Evolutionary conservation across 2,888 invertebrate species (phyloP).

Genomic region (Nephrotoma flavescens): DNA sequence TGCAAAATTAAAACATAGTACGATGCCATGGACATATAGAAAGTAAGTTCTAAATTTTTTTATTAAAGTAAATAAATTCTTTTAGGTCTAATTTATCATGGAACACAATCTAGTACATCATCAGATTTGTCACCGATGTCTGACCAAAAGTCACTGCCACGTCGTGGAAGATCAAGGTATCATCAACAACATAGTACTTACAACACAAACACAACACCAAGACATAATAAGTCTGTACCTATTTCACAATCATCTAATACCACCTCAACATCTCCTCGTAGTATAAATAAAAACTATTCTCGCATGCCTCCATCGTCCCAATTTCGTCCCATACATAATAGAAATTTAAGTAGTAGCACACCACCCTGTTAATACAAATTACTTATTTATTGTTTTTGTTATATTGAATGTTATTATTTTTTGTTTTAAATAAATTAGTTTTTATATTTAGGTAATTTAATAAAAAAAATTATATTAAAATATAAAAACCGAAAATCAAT

Average conservation of each 20-base stretch:
- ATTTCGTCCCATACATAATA: slow-evolving; percentile 33
- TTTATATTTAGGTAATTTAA: background rate
- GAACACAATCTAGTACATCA: slow-evolving; percentile 59
- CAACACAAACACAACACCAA: slow-evolving; percentile 36
- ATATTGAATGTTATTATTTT: background rate
- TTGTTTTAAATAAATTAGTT: slow-evolving; percentile 3
- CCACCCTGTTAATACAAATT: slow-evolving; percentile 13
- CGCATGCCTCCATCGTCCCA: slow-evolving; percentile 30
- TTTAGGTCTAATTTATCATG: slow-evolving; percentile 57
- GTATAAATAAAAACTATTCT: slow-evolving; percentile 18
- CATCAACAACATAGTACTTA: slow-evolving; percentile 34
- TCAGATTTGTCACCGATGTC: slow-evolving; percentile 66
- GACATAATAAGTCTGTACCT: slow-evolving; percentile 23
- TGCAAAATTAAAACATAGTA: slow-evolving; percentile 54
- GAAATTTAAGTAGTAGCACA: slow-evolving; percentile 28
- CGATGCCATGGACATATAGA: slow-evolving; percentile 2
- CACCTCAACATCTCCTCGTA: slow-evolving; percentile 30
- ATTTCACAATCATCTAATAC: slow-evolving; percentile 24
- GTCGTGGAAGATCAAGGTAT: slow-evolving; percentile 56
- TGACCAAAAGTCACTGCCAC: slow-evolving; percentile 59
- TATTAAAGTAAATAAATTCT: slow-evolving; percentile 1
- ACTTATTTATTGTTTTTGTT: background rate
- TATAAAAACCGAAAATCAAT: background rate
- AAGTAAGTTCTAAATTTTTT: background rate
- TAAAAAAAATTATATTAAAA: background rate